These are phyloP conservation scores for Notechis scutatus DNA, from an alignment of 2,113 vertebrate species.

Conservation along the genomic window DNA sequence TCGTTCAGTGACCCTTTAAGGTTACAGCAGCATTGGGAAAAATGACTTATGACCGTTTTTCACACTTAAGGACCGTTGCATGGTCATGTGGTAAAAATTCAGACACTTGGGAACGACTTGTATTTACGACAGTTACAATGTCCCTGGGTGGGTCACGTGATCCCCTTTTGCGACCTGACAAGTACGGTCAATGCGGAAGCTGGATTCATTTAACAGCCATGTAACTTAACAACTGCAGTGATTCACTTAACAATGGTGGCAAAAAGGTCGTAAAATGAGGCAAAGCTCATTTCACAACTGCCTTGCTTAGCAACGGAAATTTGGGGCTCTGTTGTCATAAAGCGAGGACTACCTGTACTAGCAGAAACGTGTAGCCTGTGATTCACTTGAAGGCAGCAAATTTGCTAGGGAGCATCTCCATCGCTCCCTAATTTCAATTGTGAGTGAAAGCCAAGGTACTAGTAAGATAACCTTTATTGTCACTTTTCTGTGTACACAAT, in stretches of 20 bases:
- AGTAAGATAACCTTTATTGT: too few relatives aligned
- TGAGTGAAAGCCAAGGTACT: rapidly evolving
- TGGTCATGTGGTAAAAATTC: not conserved
- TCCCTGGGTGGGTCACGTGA: too few relatives aligned
- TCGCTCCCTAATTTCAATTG: not conserved
- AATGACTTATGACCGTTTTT: not conserved
- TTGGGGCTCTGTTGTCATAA: not conserved
- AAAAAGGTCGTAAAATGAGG: not conserved
- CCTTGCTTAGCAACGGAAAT: not conserved
- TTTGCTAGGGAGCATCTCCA: not conserved
- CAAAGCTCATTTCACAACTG: not conserved
- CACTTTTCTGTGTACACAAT: too few relatives aligned
- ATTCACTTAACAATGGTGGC: not conserved
- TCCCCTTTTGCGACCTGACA: not conserved
- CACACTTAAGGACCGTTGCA: too few relatives aligned
- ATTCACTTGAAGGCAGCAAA: not conserved
- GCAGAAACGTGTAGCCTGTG: not conserved
- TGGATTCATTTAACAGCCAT: not conserved
- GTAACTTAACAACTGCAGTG: not conserved
- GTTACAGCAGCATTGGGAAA: not conserved
- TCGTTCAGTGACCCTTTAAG: not conserved
- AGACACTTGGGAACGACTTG: not conserved
- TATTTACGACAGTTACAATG: not conserved
- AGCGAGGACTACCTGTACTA: not conserved
- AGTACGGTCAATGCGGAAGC: not conserved